A percentile compares a stretch with the other conserved stretches of the same genome.
Conservation (phyloP, 2,888 invertebrate species). For the Clunio marinus region DNA sequence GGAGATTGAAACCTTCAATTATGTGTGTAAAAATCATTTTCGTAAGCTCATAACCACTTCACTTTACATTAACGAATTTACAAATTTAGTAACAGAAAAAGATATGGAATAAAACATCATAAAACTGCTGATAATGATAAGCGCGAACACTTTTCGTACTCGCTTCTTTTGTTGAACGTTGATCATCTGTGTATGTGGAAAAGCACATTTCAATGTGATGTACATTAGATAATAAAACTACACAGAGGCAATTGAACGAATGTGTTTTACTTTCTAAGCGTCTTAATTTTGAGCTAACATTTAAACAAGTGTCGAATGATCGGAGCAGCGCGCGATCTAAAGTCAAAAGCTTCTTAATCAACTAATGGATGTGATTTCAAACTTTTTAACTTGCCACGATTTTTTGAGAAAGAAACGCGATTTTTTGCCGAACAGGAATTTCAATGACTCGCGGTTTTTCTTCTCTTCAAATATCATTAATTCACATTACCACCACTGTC, state of each 20-base stretch:
- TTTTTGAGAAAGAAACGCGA: no score
- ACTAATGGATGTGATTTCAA: no score
- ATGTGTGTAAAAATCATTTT: background rate
- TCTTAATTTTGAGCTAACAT: background rate
- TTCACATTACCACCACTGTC: conserved; percentile 31
- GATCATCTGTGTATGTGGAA: no score
- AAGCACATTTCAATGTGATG: no score
- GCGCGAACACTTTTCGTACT: background rate
- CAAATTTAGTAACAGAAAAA: background rate
- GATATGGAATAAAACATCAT: conserved; percentile 21
- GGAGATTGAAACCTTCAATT: background rate
- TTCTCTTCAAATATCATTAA: conserved; percentile 18
- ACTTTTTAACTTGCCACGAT: no score
- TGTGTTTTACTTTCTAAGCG: background rate
- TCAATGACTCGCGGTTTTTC: conserved; percentile 27
- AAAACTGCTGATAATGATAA: conserved; percentile 28
- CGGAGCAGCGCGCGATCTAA: no score
- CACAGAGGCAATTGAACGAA: background rate
- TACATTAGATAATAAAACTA: conserved; percentile 14
- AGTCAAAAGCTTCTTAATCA: no score
- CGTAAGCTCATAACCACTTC: conserved; percentile 8
- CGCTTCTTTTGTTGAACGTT: no score
- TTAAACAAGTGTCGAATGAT: no score
- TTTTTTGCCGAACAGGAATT: conserved; percentile 17
- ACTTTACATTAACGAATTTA: background rate